These are phyloP conservation scores for Catocala nupta DNA, from an alignment of 2,888 invertebrate genomes.

Conservation along the genomic window DNA sequence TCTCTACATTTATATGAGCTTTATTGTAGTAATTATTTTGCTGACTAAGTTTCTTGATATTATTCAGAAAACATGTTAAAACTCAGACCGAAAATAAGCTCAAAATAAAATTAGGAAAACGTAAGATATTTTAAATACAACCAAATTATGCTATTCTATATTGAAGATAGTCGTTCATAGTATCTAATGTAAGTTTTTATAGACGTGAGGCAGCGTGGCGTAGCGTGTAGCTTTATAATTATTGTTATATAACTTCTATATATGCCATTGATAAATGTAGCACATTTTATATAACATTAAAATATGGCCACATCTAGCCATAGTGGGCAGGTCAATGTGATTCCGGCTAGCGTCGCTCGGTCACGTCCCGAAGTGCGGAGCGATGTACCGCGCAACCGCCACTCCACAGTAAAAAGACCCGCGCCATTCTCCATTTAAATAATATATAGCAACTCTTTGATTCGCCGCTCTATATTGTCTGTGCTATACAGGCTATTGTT, in stretches of 20 bases:
- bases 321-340: constrained; percentile 54
- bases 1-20: too few species aligned
- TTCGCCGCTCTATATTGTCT: constrained; percentile 57
- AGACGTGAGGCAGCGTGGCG: background rate
- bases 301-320: constrained; percentile 65
- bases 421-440: constrained; percentile 79
- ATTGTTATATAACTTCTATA: background rate
- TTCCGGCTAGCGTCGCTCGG: constrained; percentile 70
- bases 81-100: too few species aligned
- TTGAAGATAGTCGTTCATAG: too few species aligned
- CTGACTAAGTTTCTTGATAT: too few species aligned
- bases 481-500: constrained; percentile 21
- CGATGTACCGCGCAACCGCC: constrained; percentile 83
- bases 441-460: constrained; percentile 81
- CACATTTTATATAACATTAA: constrained; percentile 35
- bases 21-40: too few species aligned
- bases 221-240: background rate
- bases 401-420: constrained; percentile 81
- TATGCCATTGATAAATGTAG: constrained; percentile 1
- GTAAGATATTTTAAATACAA: too few species aligned
- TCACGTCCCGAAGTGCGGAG: constrained; percentile 85
- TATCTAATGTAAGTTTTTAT: background rate
- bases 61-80: too few species aligned
- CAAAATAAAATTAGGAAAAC: too few species aligned
- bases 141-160: too few species aligned